These are phyloP conservation scores for Neocrepidodera transversa DNA, from an alignment of 2,888 invertebrate genomes.

Conservation along the genomic window DNA sequence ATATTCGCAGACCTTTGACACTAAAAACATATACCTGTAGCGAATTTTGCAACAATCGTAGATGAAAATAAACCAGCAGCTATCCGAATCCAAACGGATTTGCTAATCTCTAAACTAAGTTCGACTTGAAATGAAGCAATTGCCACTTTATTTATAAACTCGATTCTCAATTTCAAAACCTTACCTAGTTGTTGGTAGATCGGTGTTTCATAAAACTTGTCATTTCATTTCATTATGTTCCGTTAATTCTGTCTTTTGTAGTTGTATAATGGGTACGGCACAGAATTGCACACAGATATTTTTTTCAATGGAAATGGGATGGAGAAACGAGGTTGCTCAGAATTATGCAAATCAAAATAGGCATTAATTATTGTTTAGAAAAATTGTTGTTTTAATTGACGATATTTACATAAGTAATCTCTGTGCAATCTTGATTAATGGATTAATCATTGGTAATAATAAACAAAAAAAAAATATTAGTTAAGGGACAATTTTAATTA, in stretches of 20 bases:
- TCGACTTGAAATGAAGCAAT: slow-evolving; percentile 36
- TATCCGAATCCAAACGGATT: slow-evolving; percentile 4
- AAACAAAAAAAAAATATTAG: no score
- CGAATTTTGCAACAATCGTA: slow-evolving; percentile 9
- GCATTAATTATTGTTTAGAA: no score
- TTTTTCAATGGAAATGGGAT: no score
- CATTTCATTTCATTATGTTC: not conserved
- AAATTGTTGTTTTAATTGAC: no score
- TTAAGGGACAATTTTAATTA: no score
- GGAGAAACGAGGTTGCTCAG: no score
- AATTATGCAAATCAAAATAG: no score
- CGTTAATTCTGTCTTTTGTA: no score
- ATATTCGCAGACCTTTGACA: slow-evolving; percentile 9
- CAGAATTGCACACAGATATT: no score
- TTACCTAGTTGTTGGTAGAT: slow-evolving; percentile 13
- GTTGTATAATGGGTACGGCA: no score
- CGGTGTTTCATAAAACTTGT: slow-evolving; percentile 7
- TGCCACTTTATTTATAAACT: slow-evolving; percentile 36
- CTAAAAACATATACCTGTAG: slow-evolving; percentile 2
- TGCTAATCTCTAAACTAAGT: slow-evolving; percentile 10
- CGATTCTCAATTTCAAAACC: slow-evolving; percentile 16
- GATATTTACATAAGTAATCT: no score
- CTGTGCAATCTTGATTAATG: not conserved
- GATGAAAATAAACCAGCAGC: slow-evolving; percentile 8
- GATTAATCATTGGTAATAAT: no score